Evolutionary conservation across 2,888 invertebrate genomes (phyloP).

Genomic region (Coleophora flavipennella): DNA sequence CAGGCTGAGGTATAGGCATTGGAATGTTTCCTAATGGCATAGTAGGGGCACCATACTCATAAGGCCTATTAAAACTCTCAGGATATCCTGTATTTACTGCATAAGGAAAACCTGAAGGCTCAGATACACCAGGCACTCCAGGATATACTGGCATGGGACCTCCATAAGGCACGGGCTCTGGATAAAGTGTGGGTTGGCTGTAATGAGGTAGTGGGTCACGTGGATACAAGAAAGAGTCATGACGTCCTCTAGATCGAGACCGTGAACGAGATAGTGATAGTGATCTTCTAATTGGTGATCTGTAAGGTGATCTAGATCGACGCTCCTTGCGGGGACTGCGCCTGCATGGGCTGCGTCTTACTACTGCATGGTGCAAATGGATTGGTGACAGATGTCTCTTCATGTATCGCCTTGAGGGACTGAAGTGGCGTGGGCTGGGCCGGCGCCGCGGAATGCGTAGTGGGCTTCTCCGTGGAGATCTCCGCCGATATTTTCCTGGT

Average conservation of each 20-base stretch:
- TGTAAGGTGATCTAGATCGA: constrained; percentile 22
- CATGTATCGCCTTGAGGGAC: constrained; percentile 3
- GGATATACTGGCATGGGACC: constrained; percentile 15
- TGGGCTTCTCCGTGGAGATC: constrained; percentile 15
- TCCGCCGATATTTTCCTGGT: constrained; percentile 11
- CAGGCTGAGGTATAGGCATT: constrained; percentile 22
- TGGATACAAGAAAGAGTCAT: constrained; percentile 38
- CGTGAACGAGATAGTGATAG: constrained; percentile 6
- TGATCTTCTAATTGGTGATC: neutral
- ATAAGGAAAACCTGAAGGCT: constrained; percentile 19
- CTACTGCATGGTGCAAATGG: constrained; percentile 15
- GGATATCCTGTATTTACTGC: constrained; percentile 25
- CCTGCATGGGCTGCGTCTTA: constrained; percentile 7
- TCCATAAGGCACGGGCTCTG: constrained; percentile 6
- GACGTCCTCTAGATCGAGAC: constrained; percentile 1
- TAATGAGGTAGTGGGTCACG: constrained; percentile 15
- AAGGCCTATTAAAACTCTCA: constrained; percentile 26
- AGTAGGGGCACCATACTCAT: constrained; percentile 31
- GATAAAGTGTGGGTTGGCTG: constrained; percentile 3
- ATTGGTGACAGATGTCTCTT: neutral
- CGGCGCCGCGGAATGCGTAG: constrained; percentile 16
- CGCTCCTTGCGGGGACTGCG: constrained; percentile 9
- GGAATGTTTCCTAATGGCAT: constrained; percentile 12
- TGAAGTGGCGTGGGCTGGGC: constrained; percentile 13
- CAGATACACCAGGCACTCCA: constrained; percentile 1